These are phyloP conservation scores for Julus scandinavius DNA, from an alignment of 2,888 invertebrate genomes.

Conservation along the genomic window DNA sequence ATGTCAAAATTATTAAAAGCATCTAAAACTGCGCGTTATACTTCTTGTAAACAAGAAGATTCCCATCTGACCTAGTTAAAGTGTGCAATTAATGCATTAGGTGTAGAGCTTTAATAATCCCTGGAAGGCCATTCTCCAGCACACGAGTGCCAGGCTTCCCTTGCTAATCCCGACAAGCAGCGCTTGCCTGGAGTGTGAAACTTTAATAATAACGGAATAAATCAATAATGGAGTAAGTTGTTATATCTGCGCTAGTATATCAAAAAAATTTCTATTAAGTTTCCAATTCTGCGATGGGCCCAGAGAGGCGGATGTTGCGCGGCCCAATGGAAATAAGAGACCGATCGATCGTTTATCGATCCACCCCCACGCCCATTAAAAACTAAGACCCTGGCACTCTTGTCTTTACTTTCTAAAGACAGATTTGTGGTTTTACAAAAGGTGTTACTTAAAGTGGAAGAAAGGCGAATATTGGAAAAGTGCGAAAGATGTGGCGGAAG, in stretches of 20 bases:
- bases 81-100: constrained; percentile 26
- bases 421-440: constrained; percentile 26
- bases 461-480: background rate
- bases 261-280: constrained; percentile 35
- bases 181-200: constrained; percentile 34
- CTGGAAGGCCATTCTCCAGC: constrained; percentile 20
- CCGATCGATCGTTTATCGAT: constrained; percentile 12
- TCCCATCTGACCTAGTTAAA: constrained; percentile 29
- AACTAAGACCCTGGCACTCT: constrained; percentile 24
- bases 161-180: background rate
- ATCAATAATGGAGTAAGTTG: constrained; percentile 29
- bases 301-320: background rate
- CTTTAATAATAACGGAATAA: constrained; percentile 34
- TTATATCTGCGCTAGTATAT: constrained; percentile 14
- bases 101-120: constrained; percentile 28
- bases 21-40: background rate
- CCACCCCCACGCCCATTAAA: constrained; percentile 4
- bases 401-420: constrained; percentile 22
- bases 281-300: background rate
- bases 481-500: background rate
- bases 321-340: background rate
- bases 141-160: background rate
- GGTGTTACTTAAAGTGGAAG: constrained; percentile 31
- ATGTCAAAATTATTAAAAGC: background rate
- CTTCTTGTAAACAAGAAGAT: background rate